Evolutionary conservation across 2,797 vertebrate species (phyloP), one percentile per base, ranked within the genome.

Genomic region (Pipistrellus pipistrellus): DNA sequence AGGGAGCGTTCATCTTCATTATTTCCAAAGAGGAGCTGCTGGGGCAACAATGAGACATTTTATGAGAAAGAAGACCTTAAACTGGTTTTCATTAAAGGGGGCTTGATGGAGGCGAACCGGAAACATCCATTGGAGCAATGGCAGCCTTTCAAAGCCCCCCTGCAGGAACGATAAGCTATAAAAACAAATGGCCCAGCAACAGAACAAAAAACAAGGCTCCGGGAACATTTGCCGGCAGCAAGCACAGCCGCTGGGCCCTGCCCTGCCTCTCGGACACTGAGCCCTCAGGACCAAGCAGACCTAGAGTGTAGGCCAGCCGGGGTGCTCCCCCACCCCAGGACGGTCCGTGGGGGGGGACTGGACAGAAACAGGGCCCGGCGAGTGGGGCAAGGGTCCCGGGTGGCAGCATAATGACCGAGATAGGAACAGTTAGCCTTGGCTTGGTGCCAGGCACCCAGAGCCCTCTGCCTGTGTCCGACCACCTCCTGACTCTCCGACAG

Each of bases 21-120:
- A 96, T 97, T 98, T 97, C 96, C 95, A 95, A 96, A 88, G 82
- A 86, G 82, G 68, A 93, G 96, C 96, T 95, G 97, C 91, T 4
- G n/a, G 95, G 96, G 94, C 89, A 95, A 80, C 92, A 91, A 86
- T 75, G 86, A 97, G 92, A 75, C 94, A 57, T 94, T 98, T 98
- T 96, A 97, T 98, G 95, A 97, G 96, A 95, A 94, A 98, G 97
- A 98, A 96, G 71, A 94, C 84, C 97, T 97, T 85, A 91, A 97
- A 97, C 96, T 95, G 38, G 89, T 97, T 98, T 98, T 97, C 68
- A 86, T 97, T 98, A 97, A 90, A 95, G 94, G 96, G 69, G 46
- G 77, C 83, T 96, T 97, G 94, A 96, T 94, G 96, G 94, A 92
- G 95, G 82, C 93, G 55, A 97, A 97, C 96, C 96, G 94, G 95